Conservation (phyloP, 2,797 vertebrate species). For the Ispidina lecontei region DNA sequence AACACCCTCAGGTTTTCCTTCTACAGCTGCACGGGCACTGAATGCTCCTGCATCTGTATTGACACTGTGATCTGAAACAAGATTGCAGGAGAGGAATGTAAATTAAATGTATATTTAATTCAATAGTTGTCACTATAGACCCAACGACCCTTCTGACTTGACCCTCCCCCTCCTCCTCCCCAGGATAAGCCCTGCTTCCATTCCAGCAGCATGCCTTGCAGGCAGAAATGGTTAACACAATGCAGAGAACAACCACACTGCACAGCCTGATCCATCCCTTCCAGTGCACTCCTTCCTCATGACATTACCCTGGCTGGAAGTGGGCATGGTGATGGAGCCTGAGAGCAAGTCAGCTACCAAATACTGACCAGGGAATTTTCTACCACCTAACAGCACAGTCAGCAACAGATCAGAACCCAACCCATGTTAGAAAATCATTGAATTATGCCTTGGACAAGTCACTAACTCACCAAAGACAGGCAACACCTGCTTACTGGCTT, state of each 20-base stretch:
- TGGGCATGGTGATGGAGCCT: not conserved
- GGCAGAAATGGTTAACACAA: not conserved
- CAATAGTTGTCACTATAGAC: not conserved
- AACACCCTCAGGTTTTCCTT: constrained; percentile 8
- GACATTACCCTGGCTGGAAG: not conserved
- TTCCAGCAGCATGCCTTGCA: not conserved
- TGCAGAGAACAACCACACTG: not conserved
- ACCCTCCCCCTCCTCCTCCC: not conserved
- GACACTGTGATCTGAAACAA: not conserved
- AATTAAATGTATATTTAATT: too few species aligned
- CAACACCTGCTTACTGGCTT: not conserved
- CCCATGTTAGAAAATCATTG: not conserved
- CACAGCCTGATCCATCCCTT: not conserved
- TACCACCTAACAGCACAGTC: not conserved
- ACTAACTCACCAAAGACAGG: not conserved
- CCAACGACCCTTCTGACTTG: not conserved
- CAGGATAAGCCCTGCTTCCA: not conserved
- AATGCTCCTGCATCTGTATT: constrained; percentile 40
- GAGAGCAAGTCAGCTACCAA: not conserved
- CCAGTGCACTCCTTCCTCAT: not conserved
- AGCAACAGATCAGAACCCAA: constrained; percentile 28
- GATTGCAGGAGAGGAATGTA: not conserved
- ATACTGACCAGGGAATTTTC: not conserved
- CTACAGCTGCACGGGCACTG: constrained; percentile 24
- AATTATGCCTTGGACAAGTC: constrained; percentile 11